phyloP scores from a whole-genome alignment of 2,888 invertebrate genomes.

The Lordiphosa andalusiaca region DNA sequence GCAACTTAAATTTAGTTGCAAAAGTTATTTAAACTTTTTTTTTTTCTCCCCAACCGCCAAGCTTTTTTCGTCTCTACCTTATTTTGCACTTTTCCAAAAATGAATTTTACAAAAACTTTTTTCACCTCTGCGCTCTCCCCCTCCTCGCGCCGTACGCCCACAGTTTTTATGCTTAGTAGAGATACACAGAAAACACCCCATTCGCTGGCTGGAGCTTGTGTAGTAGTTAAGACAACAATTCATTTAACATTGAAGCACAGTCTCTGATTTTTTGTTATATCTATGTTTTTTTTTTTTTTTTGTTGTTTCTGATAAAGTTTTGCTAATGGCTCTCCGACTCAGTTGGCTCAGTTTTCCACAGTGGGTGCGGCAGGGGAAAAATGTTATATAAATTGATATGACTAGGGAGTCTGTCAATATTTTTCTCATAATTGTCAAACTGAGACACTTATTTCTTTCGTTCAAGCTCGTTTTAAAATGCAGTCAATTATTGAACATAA shows the following conservation, averaged over 20 bases:
- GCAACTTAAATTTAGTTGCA: conserved; percentile 72
- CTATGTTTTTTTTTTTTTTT: conserved; percentile 16
- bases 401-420: too few species aligned
- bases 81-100: conserved; percentile 63
- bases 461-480: too few species aligned
- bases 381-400: too few species aligned
- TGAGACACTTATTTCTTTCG: too few species aligned
- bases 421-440: too few species aligned
- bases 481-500: too few species aligned
- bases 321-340: conserved; percentile 47
- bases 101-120: conserved; percentile 66
- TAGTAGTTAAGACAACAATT: conserved; percentile 72
- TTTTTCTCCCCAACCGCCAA: conserved; percentile 23
- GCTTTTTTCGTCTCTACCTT: conserved; percentile 42
- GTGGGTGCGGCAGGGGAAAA: background rate
- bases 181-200: conserved; percentile 15
- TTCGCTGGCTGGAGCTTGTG: conserved; percentile 28
- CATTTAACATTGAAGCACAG: conserved; percentile 69
- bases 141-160: conserved; percentile 5
- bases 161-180: conserved; percentile 29
- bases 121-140: conserved; percentile 30
- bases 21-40: conserved; percentile 71
- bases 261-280: conserved; percentile 22
- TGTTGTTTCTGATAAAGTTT: conserved; percentile 49
- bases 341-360: conserved; percentile 49